These are phyloP conservation scores for Megaustenia siamemsis DNA, from an alignment of 2,888 invertebrate species.

Conservation along the genomic window DNA sequence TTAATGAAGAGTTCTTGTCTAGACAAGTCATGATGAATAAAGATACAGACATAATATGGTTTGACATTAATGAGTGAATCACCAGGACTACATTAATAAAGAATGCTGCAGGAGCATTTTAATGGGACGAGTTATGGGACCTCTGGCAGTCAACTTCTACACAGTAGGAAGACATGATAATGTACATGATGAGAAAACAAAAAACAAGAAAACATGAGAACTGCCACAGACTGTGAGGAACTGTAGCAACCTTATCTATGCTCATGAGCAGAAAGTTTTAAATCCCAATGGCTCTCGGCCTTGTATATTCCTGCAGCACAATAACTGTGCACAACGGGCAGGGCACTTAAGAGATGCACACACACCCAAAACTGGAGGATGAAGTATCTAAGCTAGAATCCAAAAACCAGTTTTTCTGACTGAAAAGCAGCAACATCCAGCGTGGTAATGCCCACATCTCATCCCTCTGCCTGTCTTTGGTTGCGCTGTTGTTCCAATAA, in stretches of 20 bases:
- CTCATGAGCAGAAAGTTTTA: not conserved
- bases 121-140: too few relatives aligned
- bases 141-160: too few relatives aligned
- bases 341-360: not conserved
- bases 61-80: too few relatives aligned
- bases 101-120: too few relatives aligned
- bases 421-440: not conserved
- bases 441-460: not conserved
- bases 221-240: not conserved
- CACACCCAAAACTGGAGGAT: not conserved
- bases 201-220: not conserved
- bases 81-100: too few relatives aligned
- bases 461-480: slow-evolving; percentile 75
- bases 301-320: not conserved
- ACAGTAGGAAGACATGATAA: not conserved
- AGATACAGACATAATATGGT: too few relatives aligned
- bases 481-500: slow-evolving; percentile 88
- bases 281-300: not conserved
- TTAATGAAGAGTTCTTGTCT: too few relatives aligned
- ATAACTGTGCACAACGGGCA: not conserved
- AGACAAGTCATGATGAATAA: too few relatives aligned
- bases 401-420: slow-evolving; percentile 12
- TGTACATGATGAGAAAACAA: not conserved
- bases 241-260: not conserved
- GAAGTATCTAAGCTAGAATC: slow-evolving; percentile 3